A percentile compares a stretch with the other conserved stretches of the same genome.
These are phyloP conservation scores for Xenopus petersii DNA, from an alignment of 2,797 vertebrate genomes.

Conservation along the genomic window DNA sequence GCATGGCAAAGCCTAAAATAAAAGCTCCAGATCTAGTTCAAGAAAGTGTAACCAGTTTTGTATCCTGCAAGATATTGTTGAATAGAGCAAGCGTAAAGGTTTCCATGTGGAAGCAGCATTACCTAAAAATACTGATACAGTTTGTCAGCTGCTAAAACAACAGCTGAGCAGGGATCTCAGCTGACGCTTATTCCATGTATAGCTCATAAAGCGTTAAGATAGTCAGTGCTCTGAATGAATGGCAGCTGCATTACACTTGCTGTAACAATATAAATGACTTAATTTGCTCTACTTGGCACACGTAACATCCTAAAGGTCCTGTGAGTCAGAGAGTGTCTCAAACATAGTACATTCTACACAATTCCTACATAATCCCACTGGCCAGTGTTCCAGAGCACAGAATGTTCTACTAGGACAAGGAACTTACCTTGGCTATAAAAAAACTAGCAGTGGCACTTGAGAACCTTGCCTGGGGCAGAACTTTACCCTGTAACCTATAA, in stretches of 20 bases:
- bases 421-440: too few relatives aligned
- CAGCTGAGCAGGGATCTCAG: slow-evolving; percentile 69
- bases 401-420: not conserved
- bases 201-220: slow-evolving; percentile 62
- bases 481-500: too few relatives aligned
- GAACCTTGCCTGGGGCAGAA: too few relatives aligned
- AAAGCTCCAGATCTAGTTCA: too few relatives aligned
- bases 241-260: slow-evolving; percentile 62
- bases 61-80: too few relatives aligned
- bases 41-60: not conserved
- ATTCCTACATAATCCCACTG: not conserved
- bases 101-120: not conserved
- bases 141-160: slow-evolving; percentile 81
- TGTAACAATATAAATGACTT: slow-evolving; percentile 69
- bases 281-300: slow-evolving; percentile 58
- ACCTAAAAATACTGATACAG: slow-evolving; percentile 54
- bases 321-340: slow-evolving; percentile 50
- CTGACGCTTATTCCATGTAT: slow-evolving; percentile 70
- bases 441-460: too few relatives aligned
- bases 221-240: slow-evolving; percentile 62
- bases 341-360: not conserved
- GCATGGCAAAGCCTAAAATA: too few relatives aligned
- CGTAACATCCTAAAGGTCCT: slow-evolving; percentile 59
- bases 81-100: not conserved
- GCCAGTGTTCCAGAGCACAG: not conserved